These are phyloP conservation scores for Erebia ligea DNA, from an alignment of 2,888 invertebrate species.

Conservation along the genomic window DNA sequence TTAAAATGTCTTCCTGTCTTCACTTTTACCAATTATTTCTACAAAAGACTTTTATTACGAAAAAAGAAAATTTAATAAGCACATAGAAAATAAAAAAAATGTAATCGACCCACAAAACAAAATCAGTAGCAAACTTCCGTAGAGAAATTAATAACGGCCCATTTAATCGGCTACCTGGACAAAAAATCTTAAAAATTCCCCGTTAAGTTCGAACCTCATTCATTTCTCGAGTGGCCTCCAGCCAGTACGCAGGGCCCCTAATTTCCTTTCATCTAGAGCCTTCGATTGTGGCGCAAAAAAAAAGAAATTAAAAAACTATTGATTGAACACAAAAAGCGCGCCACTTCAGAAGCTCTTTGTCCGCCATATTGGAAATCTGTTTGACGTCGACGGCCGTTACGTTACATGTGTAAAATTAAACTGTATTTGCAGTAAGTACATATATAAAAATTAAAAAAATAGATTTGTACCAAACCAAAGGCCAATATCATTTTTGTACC, in stretches of 20 bases:
- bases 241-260: slow-evolving; percentile 61
- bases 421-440: background rate
- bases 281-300: slow-evolving; percentile 72
- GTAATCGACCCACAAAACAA: slow-evolving; percentile 32
- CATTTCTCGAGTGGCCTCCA: slow-evolving; percentile 72
- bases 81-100: slow-evolving; percentile 2
- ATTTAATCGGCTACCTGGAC: slow-evolving; percentile 72
- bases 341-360: slow-evolving; percentile 77
- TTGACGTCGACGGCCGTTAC: slow-evolving; percentile 63
- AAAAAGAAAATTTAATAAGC: slow-evolving; percentile 12
- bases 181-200: slow-evolving; percentile 68
- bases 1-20: too few relatives aligned
- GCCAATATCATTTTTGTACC: too few relatives aligned
- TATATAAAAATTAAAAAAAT: background rate
- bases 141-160: slow-evolving; percentile 66
- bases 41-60: background rate
- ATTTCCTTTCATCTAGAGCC: slow-evolving; percentile 77
- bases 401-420: slow-evolving; percentile 41
- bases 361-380: slow-evolving; percentile 78
- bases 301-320: slow-evolving; percentile 74
- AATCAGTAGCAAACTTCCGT: slow-evolving; percentile 52
- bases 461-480: too few relatives aligned
- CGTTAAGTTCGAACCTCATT: slow-evolving; percentile 73
- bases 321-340: slow-evolving; percentile 69
- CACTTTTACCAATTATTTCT: too few relatives aligned